phyloP scores from a whole-genome alignment of 2,888 invertebrate species.

The Melikaiella ostensackeni region DNA sequence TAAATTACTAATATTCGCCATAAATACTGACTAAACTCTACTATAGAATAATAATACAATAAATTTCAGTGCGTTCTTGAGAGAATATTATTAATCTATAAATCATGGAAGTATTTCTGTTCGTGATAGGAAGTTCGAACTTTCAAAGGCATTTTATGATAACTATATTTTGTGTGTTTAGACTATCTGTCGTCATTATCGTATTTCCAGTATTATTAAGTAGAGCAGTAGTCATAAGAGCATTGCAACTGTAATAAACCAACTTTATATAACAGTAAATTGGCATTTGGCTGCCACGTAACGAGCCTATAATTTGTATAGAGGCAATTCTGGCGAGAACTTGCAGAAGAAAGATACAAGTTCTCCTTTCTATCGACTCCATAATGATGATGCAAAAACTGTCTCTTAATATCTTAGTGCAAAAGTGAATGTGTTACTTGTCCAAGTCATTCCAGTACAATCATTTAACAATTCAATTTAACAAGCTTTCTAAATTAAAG shows the following conservation, averaged over 20 bases:
- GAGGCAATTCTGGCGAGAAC: slow-evolving; percentile 2
- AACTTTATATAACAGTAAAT: slow-evolving; percentile 38
- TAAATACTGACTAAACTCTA: no score
- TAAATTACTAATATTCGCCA: not conserved
- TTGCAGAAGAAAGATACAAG: slow-evolving; percentile 31
- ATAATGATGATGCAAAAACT: slow-evolving; percentile 33
- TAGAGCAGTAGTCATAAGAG: slow-evolving; percentile 12
- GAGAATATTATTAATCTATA: not conserved
- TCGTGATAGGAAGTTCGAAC: not conserved
- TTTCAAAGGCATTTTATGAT: not conserved
- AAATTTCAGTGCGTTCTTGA: not conserved
- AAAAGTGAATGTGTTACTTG: slow-evolving; percentile 4
- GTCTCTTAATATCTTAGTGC: not conserved
- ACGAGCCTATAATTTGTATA: slow-evolving; percentile 30
- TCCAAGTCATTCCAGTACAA: not conserved
- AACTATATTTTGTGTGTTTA: slow-evolving; percentile 12
- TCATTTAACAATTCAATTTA: not conserved
- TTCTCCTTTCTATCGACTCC: slow-evolving; percentile 36
- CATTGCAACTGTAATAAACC: slow-evolving; percentile 17
- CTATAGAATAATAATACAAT: not conserved
- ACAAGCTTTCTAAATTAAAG: no score
- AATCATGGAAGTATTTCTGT: slow-evolving; percentile 6
- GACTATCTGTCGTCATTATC: slow-evolving; percentile 8
- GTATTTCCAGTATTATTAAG: slow-evolving; percentile 11
- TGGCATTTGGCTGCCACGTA: slow-evolving; percentile 30